A percentile compares a stretch with the other conserved stretches of the same genome.
Evolutionary conservation across 2,888 invertebrate species (phyloP).

Genomic region (Agrilus mali): DNA sequence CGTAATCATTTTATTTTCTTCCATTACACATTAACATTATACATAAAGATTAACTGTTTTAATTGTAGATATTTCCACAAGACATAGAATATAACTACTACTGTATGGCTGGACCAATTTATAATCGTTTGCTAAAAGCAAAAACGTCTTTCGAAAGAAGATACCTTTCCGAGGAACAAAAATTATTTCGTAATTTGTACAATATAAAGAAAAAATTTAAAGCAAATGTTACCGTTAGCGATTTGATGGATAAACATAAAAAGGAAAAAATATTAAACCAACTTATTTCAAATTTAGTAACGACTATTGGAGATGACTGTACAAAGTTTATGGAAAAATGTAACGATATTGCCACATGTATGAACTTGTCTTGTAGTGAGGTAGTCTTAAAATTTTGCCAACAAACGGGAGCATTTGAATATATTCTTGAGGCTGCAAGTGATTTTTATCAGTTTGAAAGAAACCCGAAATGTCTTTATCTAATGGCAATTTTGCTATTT

Average conservation of each 20-base stretch:
- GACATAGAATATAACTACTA: slow-evolving; percentile 10
- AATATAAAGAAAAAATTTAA: slow-evolving; percentile 14
- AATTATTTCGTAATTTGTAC: slow-evolving; percentile 10
- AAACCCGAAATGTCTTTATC: slow-evolving; percentile 14
- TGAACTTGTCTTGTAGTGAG: slow-evolving; percentile 14
- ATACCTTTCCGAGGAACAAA: slow-evolving; percentile 5
- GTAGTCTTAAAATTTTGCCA: slow-evolving; percentile 17
- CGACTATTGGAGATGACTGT: slow-evolving; percentile 6
- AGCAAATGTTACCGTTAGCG: slow-evolving; percentile 6
- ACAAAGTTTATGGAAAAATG: slow-evolving; percentile 10
- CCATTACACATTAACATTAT: not conserved
- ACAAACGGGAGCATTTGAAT: slow-evolving; percentile 14
- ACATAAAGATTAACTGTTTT: slow-evolving; percentile 1
- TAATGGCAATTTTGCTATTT: slow-evolving; percentile 18
- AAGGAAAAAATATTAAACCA: slow-evolving; percentile 4
- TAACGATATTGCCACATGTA: slow-evolving; percentile 15
- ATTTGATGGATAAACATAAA: slow-evolving; percentile 9
- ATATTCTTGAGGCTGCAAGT: slow-evolving; percentile 15
- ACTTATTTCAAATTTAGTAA: slow-evolving; percentile 13
- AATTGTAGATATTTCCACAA: not conserved
- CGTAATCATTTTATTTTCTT: not conserved
- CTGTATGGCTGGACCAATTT: slow-evolving; percentile 8
- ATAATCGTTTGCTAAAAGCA: slow-evolving; percentile 8
- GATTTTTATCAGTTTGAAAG: slow-evolving; percentile 13
- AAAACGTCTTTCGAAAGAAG: not conserved